Percentiles rank a stretch among this genome's conserved stretches.
Evolutionary conservation across 2,797 vertebrate species (phyloP).

Genomic region (Anolis apletophallus): DNA sequence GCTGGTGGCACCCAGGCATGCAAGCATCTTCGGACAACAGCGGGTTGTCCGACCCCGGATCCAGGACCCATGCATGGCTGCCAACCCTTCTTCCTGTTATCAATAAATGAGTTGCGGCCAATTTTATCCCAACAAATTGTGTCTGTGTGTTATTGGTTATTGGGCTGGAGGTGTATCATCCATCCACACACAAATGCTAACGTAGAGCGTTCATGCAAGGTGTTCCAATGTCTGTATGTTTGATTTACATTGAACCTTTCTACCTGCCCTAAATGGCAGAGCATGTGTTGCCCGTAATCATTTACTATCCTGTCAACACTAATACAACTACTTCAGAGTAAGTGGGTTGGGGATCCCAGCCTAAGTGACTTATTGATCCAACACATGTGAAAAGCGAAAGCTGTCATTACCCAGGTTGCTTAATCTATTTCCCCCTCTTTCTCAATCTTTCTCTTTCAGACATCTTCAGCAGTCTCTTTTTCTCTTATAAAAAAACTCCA

Average conservation of each 20-base stretch:
- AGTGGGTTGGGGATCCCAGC: not conserved
- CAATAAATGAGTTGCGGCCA: too few relatives aligned
- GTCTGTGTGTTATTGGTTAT: too few relatives aligned
- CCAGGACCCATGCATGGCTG: too few relatives aligned
- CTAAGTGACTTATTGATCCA: constrained; percentile 28
- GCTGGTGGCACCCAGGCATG: too few relatives aligned
- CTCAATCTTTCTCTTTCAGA: not conserved
- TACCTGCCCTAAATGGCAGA: not conserved
- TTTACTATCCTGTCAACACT: constrained; percentile 19
- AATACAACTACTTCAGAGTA: not conserved
- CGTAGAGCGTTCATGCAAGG: too few relatives aligned
- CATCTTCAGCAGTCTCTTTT: constrained; percentile 41
- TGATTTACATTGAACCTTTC: not conserved
- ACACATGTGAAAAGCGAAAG: constrained; percentile 12
- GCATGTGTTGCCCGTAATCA: not conserved
- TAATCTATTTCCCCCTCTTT: not conserved
- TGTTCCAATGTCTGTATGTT: too few relatives aligned
- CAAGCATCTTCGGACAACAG: too few relatives aligned
- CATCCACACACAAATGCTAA: too few relatives aligned
- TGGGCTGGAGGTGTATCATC: too few relatives aligned
- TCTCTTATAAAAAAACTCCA: constrained; percentile 48
- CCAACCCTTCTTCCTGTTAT: too few relatives aligned
- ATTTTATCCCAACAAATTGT: too few relatives aligned
- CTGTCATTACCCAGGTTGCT: not conserved
- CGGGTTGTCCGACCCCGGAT: too few relatives aligned